Base-by-base conservation (phyloP, 2,113 vertebrate genomes). In the Scartelaos histophorus region DNA sequence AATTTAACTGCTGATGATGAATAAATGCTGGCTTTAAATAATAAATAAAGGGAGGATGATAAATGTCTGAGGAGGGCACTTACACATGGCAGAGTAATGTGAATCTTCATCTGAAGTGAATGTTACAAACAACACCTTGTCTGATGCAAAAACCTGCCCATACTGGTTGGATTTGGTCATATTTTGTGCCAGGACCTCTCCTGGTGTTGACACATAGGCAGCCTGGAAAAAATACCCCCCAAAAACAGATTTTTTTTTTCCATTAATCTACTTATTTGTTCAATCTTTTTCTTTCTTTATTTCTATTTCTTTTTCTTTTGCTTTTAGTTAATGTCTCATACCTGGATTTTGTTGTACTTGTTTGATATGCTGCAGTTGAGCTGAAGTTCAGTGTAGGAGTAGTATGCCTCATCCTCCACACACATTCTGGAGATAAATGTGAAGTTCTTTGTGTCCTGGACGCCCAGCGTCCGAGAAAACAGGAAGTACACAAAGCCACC, bases 321-420 rank as follows among this genome's bases (percentile, higher is more conserved):
- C 19, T n/a, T n/a, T 22, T 15, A 58, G 22, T 58, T 58, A 3
- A 53, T 54, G 7, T 54, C n/a, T 54, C n/a, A 21, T 35, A 91
- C 91, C 91, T 89, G 88, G 56, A 92, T 95, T 81, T 95, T 93
- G 77, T 95, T 94, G 49, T 94, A 97, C 51, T 70, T 84, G 77
- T 93, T 92, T 60, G 1, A 3, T 0, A 5, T 0, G 53, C 80
- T 93, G 73, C 97, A 99, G 69, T 88, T 92, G 71, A 99, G 92
- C 87, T 96, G 95, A 91, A 98, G 94, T 90, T 99, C 98, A 0
- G 96, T 94, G 86, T 99, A 98, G n/a, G 98, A 99, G 82, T 94
- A 97, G 43, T 98, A 99, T 19, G 82, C 85, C 13, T 86, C 82
- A 75, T 99, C 97, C 0, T 92, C 54, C 60, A 96, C 95, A 78